These are phyloP conservation scores for Poeciliopsis turrubarensis DNA, from an alignment of 2,113 vertebrate species.

Conservation along the genomic window DNA sequence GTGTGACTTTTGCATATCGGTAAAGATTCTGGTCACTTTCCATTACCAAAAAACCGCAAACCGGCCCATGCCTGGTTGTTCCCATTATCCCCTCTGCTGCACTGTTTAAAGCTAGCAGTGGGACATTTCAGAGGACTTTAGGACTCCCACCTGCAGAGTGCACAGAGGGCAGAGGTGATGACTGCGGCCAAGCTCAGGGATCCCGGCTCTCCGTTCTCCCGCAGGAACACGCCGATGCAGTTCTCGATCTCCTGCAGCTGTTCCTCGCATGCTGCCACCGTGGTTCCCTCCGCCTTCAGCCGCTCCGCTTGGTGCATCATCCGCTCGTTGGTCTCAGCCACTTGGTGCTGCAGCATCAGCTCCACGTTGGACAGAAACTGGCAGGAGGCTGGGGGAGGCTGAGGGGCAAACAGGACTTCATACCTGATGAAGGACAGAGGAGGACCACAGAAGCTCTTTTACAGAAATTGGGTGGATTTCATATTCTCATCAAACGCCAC, in stretches of 20 bases:
- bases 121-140: too few species aligned
- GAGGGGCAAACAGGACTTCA: slow-evolving; percentile 91
- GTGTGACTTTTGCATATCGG: too few species aligned
- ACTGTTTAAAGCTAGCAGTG: not conserved
- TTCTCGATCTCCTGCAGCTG: slow-evolving; percentile 97
- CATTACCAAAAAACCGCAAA: too few species aligned
- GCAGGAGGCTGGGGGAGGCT: slow-evolving; percentile 83
- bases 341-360: slow-evolving; percentile 89
- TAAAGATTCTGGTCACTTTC: too few species aligned
- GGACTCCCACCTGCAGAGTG: slow-evolving; percentile 87
- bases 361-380: slow-evolving; percentile 92
- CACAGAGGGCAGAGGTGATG: slow-evolving; percentile 91
- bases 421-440: slow-evolving; percentile 78
- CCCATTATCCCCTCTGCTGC: not conserved
- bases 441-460: not conserved
- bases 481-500: too few species aligned
- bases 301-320: slow-evolving; percentile 91
- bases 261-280: slow-evolving; percentile 89
- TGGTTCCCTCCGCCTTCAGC: slow-evolving; percentile 91
- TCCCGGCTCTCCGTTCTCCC: slow-evolving; percentile 91
- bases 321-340: slow-evolving; percentile 87
- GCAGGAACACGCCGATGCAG: slow-evolving; percentile 93
- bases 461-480: too few species aligned
- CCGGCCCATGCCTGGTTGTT: too few species aligned
- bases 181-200: slow-evolving; percentile 91